phyloP scores from a whole-genome alignment of 2,888 invertebrate genomes.

The Panzeria rudis region DNA sequence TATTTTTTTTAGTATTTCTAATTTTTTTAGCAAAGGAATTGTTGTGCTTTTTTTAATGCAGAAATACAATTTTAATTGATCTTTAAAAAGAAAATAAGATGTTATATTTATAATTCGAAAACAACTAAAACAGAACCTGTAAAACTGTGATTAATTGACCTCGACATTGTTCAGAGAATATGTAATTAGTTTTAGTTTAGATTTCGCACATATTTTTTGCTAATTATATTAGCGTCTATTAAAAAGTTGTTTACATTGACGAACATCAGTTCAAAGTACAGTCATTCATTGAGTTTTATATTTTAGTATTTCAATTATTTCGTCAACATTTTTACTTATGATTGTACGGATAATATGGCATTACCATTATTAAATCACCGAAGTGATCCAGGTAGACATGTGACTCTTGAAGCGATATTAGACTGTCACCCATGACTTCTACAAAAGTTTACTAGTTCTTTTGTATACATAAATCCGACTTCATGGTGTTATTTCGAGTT shows the following conservation, averaged over 20 bases:
- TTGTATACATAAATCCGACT: background rate
- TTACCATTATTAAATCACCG: background rate
- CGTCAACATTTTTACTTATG: background rate
- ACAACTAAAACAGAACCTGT: background rate
- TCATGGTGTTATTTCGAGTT: background rate
- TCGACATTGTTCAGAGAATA: slow-evolving; percentile 66
- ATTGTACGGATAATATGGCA: background rate
- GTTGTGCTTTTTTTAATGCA: background rate
- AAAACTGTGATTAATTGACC: slow-evolving; percentile 70
- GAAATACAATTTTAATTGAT: slow-evolving; percentile 51
- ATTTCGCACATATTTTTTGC: background rate
- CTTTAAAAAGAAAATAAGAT: slow-evolving; percentile 20
- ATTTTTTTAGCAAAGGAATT: background rate
- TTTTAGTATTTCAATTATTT: background rate
- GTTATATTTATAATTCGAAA: background rate
- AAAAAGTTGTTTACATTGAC: background rate
- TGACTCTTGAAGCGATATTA: background rate
- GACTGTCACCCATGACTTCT: background rate
- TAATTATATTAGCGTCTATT: slow-evolving; percentile 24
- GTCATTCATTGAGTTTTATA: background rate
- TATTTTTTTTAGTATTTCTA: background rate
- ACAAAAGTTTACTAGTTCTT: background rate
- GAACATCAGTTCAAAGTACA: background rate
- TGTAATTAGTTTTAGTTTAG: slow-evolving; percentile 30
- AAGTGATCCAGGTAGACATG: background rate